Base-by-base conservation (phyloP, 2,113 vertebrate genomes). In the Tapirus terrestris region DNA sequence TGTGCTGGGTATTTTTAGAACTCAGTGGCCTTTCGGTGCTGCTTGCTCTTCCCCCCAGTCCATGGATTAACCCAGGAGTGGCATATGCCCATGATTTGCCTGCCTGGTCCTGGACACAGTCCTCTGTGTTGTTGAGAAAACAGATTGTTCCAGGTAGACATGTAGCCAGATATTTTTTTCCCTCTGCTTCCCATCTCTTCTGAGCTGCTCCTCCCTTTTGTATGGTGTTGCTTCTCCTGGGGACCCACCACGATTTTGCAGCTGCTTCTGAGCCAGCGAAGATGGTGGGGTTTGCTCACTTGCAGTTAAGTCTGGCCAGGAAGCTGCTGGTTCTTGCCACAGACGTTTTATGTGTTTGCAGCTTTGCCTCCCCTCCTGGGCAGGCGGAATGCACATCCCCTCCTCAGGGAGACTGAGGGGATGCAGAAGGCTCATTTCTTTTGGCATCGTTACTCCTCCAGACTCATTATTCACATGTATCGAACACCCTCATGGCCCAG, bases 121-220 rank as follows among this genome's bases (percentile, higher is more conserved):
- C 96, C 95, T 97, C 93, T 43, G 75, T 72, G 72, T 92, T 96
- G 89, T 65, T 0, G 29, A 98, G 98, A 84, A 98, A 97, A 97
- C 97, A 98, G 98, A 98, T 98, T 98, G 98, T 98, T 94, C 89
- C 93, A 98, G 98, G 98, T 98, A 97, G 91, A 85, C 17, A 72
- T n/a, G 85, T 77, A 97, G 97, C 98, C 97, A 97, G 96, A 60
- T 97, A 96, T 79, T 88, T 75, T 81, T 95, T 58, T 58, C 13
- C 39, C 75, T 89, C 94, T 43, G 45, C 75, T 98, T 76, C 97
- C 92, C 88, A 97, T 85, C 93, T 7, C 82, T 88, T 79, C 67
- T 3, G 83, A 80, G 39, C n/a, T n/a, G 53, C 56, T 56, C 68
- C 86, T 79, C 85, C 63, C 36, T 48, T 88, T 58, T 18, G 31